Conservation (phyloP, 2,797 vertebrate species). For the Loris lydekkerianus region DNA sequence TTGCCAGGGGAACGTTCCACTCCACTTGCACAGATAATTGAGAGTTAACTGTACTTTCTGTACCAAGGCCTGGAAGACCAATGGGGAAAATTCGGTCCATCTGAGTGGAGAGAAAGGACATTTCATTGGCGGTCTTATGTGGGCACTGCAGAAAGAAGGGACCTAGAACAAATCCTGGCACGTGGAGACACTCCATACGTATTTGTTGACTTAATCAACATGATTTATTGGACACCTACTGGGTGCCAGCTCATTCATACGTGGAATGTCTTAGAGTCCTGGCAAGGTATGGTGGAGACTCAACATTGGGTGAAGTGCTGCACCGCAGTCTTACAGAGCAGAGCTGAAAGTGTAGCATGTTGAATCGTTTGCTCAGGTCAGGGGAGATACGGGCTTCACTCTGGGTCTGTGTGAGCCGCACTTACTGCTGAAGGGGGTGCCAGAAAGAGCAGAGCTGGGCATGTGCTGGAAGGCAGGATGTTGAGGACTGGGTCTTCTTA, state of each 20-base stretch:
- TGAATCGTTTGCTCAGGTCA: neutral
- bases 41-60: constrained; percentile 47
- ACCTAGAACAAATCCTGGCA: neutral
- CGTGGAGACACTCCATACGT: neutral
- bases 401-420: neutral
- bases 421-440: neutral
- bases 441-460: fast-evolving
- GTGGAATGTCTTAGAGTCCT: neutral
- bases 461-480: neutral
- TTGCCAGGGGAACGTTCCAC: constrained; percentile 31
- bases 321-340: neutral
- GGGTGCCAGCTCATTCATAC: neutral
- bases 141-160: neutral
- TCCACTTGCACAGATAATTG: constrained; percentile 65
- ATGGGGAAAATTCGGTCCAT: neutral
- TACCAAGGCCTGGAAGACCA: neutral
- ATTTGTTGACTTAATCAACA: constrained; percentile 13
- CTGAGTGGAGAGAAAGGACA: neutral
- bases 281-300: neutral
- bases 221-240: neutral
- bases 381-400: neutral
- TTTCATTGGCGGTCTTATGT: neutral
- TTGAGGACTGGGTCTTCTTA: fast-evolving
- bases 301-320: neutral
- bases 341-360: neutral